A percentile compares a stretch with the other conserved stretches of the same genome.
Conservation (phyloP, 2,113 vertebrate species). For the Paramormyrops kingsleyae region DNA sequence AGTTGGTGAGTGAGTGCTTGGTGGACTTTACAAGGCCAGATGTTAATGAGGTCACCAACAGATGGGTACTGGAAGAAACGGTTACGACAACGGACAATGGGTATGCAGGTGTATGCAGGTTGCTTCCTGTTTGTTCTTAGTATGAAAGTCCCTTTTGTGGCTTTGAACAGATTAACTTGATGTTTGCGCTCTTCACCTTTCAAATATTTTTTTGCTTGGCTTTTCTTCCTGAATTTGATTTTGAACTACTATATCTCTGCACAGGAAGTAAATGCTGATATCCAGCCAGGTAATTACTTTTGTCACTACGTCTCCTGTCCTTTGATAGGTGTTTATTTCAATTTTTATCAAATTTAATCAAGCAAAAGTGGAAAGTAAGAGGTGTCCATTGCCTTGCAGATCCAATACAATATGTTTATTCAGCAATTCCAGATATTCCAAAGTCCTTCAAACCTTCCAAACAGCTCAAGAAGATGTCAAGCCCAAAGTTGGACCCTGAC, state of each 20-base stretch:
- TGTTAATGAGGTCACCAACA: not conserved
- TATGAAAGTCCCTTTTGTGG: not conserved
- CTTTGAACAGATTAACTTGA: not conserved
- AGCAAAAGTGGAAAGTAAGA: slow-evolving; percentile 22
- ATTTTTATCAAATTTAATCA: not conserved
- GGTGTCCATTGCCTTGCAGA: slow-evolving; percentile 51
- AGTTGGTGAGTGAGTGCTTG: not conserved
- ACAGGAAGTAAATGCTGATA: slow-evolving; percentile 74
- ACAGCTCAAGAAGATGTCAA: slow-evolving; percentile 51
- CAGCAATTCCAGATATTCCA: slow-evolving; percentile 68
- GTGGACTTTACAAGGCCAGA: not conserved
- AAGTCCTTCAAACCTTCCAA: slow-evolving; percentile 56
- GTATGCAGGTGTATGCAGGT: not conserved
- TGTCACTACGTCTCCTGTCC: not conserved
- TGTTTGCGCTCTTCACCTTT: slow-evolving; percentile 8
- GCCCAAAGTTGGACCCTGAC: slow-evolving; percentile 35
- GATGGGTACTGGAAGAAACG: not conserved
- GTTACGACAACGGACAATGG: not conserved
- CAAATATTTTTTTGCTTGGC: slow-evolving; percentile 24
- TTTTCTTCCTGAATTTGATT: slow-evolving; percentile 32
- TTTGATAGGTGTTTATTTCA: not conserved
- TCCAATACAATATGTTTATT: slow-evolving; percentile 65
- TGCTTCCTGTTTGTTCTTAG: not conserved
- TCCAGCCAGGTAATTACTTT: slow-evolving; percentile 66
- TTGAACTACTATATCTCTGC: slow-evolving; percentile 55